A percentile compares a stretch with the other conserved stretches of the same genome.
These are phyloP conservation scores for Alouatta palliata DNA, from an alignment of 2,113 vertebrate genomes.

Conservation along the genomic window DNA sequence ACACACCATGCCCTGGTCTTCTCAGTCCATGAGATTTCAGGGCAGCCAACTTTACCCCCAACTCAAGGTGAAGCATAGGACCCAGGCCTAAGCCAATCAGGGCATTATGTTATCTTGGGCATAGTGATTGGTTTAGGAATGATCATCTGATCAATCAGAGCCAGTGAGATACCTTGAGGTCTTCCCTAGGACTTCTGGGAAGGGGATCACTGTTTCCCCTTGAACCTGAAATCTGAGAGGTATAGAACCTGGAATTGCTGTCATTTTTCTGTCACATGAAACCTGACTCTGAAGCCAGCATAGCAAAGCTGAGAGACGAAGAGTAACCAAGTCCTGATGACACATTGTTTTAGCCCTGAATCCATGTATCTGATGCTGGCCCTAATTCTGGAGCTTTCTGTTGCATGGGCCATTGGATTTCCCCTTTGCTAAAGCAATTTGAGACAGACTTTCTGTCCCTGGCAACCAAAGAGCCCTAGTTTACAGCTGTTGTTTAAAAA, in stretches of 20 bases:
- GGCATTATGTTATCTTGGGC: neutral
- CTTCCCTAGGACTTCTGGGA: neutral
- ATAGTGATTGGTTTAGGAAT: neutral
- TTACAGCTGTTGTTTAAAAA: neutral
- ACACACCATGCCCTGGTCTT: neutral
- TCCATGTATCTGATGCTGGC: neutral
- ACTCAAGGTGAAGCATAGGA: neutral
- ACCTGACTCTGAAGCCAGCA: neutral
- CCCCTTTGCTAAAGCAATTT: constrained; percentile 1
- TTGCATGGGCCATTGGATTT: neutral
- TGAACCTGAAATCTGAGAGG: neutral
- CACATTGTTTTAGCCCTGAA: neutral
- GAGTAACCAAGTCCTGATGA: neutral
- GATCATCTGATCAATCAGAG: neutral
- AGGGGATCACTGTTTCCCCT: neutral
- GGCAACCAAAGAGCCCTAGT: neutral
- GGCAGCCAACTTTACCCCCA: neutral
- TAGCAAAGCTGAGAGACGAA: neutral
- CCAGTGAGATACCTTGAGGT: neutral
- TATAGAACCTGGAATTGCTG: neutral
- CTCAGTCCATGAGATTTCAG: neutral
- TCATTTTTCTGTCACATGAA: neutral
- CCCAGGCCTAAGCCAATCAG: neutral
- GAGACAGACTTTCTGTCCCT: constrained; percentile 4
- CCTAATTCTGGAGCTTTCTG: constrained; percentile 33